phyloP scores from a whole-genome alignment of 2,888 invertebrate genomes.

The Zeuzera pyrina region DNA sequence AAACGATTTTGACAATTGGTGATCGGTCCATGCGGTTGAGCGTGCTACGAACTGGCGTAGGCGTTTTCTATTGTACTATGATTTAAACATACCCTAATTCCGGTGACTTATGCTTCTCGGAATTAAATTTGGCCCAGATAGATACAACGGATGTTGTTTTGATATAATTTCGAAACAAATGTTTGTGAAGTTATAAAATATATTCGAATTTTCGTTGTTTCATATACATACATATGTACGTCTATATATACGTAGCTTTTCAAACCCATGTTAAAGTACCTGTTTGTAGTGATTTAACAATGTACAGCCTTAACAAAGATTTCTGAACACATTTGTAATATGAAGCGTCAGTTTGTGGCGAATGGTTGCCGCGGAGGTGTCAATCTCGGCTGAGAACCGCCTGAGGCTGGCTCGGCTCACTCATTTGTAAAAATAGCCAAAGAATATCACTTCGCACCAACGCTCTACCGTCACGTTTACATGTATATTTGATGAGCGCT shows the following conservation, averaged over 20 bases:
- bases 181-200: neutral
- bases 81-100: slow-evolving; percentile 44
- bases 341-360: slow-evolving; percentile 31
- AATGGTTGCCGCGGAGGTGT: slow-evolving; percentile 30
- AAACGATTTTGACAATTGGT: slow-evolving; percentile 45
- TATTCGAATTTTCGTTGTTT: too few species aligned
- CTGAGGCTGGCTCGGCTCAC: slow-evolving; percentile 30
- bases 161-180: neutral
- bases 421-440: slow-evolving; percentile 37
- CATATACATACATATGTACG: neutral
- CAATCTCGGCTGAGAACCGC: slow-evolving; percentile 49
- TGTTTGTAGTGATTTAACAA: too few species aligned
- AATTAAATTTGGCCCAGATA: slow-evolving; percentile 14
- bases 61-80: slow-evolving; percentile 49
- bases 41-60: slow-evolving; percentile 29
- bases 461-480: slow-evolving; percentile 13
- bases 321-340: too few species aligned
- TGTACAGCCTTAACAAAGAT: too few species aligned
- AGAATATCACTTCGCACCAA: slow-evolving; percentile 27
- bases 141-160: slow-evolving; percentile 10
- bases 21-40: slow-evolving; percentile 21
- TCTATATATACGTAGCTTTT: too few species aligned
- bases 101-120: slow-evolving; percentile 39
- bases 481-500: neutral
- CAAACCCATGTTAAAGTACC: too few species aligned